These are phyloP conservation scores for Aulostomus chinensis DNA, from an alignment of 2,797 vertebrate species.

Conservation along the genomic window DNA sequence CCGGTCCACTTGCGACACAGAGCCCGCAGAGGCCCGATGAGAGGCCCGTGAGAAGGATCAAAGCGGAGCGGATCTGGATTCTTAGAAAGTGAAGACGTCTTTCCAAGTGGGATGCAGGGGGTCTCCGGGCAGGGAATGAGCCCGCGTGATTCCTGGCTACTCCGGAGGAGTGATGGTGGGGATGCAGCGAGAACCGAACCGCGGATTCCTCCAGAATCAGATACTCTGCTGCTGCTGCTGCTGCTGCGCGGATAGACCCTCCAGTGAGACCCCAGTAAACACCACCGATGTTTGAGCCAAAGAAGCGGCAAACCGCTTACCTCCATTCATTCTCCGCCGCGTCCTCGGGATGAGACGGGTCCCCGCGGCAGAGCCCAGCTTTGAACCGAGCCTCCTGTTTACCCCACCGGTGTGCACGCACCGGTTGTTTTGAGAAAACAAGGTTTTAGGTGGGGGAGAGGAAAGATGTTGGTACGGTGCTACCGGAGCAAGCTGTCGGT, in stretches of 20 bases:
- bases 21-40: constrained; percentile 10
- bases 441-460: not conserved
- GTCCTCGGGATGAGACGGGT: not conserved
- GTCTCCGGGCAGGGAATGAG: constrained; percentile 5
- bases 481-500: constrained; percentile 86
- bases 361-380: not conserved
- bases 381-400: constrained; percentile 21
- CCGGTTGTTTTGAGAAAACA: constrained; percentile 20
- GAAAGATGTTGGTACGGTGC: constrained; percentile 82
- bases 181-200: constrained; percentile 46
- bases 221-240: too few species aligned
- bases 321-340: not conserved
- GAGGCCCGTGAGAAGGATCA: not conserved
- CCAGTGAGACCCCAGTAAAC: too few species aligned
- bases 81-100: too few species aligned
- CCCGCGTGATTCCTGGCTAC: too few species aligned
- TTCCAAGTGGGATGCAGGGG: constrained; percentile 14
- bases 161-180: constrained; percentile 35
- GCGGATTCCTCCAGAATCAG: constrained; percentile 49
- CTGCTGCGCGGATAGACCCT: too few species aligned
- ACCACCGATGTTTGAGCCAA: too few species aligned
- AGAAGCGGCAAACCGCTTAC: not conserved
- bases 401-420: not conserved
- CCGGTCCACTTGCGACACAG: too few species aligned
- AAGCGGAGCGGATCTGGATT: too few species aligned